A percentile compares a stretch with the other conserved stretches of the same genome.
phyloP scores from a whole-genome alignment of 2,888 invertebrate genomes.

The Lasioglossum oenotherae region DNA sequence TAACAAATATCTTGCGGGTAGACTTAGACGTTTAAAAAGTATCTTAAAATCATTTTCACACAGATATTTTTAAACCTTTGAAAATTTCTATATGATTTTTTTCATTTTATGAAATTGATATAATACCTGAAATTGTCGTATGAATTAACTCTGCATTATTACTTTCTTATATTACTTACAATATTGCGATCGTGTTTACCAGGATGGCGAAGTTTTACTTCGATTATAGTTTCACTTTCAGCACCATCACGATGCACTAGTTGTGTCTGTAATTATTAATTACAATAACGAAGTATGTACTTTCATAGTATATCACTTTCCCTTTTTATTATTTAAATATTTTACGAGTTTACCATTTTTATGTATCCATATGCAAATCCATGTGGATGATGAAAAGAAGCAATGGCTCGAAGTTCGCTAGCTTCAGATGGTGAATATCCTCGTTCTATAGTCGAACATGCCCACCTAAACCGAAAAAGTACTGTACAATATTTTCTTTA shows the following conservation, averaged over 20 bases:
- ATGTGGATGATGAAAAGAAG: constrained; percentile 95
- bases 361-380: constrained; percentile 95
- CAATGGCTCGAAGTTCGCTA: constrained; percentile 93
- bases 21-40: neutral
- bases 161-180: constrained; percentile 83
- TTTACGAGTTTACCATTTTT: constrained; percentile 87
- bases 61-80: neutral
- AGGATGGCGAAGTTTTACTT: constrained; percentile 94
- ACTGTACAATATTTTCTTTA: constrained; percentile 55
- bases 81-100: too few species aligned
- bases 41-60: neutral
- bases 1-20: neutral
- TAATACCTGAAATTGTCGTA: neutral
- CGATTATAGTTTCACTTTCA: constrained; percentile 95
- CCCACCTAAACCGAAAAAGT: constrained; percentile 87
- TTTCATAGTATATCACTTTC: constrained; percentile 73
- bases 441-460: constrained; percentile 93
- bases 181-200: constrained; percentile 93
- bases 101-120: too few species aligned
- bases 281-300: constrained; percentile 2
- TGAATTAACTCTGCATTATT: neutral
- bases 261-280: constrained; percentile 88
- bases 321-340: constrained; percentile 89
- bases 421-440: constrained; percentile 96
- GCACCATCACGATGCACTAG: constrained; percentile 94